Percentiles rank a stretch among this genome's conserved stretches.
Evolutionary conservation across 2,888 invertebrate species (phyloP).

Genomic region (Ophion obscuratus): DNA sequence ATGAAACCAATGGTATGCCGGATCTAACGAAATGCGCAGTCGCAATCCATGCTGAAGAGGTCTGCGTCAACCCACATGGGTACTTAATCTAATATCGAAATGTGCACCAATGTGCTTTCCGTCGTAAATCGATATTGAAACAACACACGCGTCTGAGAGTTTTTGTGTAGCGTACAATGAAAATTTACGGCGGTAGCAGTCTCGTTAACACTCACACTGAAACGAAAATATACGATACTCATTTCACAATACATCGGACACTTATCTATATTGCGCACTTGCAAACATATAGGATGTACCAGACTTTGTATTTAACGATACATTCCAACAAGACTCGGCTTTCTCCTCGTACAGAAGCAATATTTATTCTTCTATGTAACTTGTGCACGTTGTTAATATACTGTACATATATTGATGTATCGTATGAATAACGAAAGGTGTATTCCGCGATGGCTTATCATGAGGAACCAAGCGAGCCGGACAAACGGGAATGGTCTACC

Average conservation of each 20-base stretch:
- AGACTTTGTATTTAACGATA: neutral
- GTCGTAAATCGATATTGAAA: neutral
- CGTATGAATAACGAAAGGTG: conserved; percentile 12
- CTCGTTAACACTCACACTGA: neutral
- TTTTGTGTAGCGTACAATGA: neutral
- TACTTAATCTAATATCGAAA: neutral
- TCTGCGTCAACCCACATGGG: neutral
- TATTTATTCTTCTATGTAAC: neutral
- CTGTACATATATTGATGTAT: conserved; percentile 17
- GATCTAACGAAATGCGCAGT: neutral
- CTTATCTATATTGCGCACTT: neutral
- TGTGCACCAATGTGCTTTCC: neutral
- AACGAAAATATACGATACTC: neutral
- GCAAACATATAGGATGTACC: neutral
- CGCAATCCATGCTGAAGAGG: neutral
- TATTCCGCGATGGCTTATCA: conserved; percentile 37
- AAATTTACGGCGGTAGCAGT: neutral
- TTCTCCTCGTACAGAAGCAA: neutral
- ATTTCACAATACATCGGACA: neutral
- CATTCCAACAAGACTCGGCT: conserved; percentile 11
- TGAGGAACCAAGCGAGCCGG: conserved; percentile 51
- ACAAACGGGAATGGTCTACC: conserved; percentile 65
- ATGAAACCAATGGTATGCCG: neutral
- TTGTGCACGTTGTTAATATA: conserved; percentile 4
- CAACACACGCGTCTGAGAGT: neutral